Evolutionary conservation across 2,888 invertebrate species (phyloP), one percentile per base, ranked within the genome.

Genomic region (Acanthococcus lagerstroemiae): DNA sequence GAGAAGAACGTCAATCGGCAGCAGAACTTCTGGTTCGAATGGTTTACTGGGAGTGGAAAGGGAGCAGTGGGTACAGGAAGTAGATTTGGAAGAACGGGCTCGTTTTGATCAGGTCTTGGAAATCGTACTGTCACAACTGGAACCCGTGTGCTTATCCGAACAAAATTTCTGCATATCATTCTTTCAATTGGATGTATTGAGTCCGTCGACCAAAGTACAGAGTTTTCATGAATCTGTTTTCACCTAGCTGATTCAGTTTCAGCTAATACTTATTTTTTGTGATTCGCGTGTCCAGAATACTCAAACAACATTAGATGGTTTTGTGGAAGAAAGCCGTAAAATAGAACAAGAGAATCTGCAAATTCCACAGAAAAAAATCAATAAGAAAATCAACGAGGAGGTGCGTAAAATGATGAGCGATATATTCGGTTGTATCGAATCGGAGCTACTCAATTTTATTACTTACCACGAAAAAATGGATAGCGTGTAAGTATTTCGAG

Each of bases 101-200:
- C 77, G 79, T 54, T 83, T 81, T 71, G 86, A 87, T 74, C 80
- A 86, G 68, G 80, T 90, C 58, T 79, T 93, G 67, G 91, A 93
- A 75, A 84, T 88, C 76, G 89, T 95, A 61, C 80, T 99, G 67
- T 87, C 87, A 17, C 87, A 93, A 74, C 80, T 96, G 69, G 94
- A 95, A 75, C 89, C 90, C 3, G 85, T 94, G 65, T 95, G 95
- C 74, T 81, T 95, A 70, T 88, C 90, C 24, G 97, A 97, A 76
- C 95, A 96, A 78, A 88, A 92, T 71, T 97, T 97, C 78, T 95
- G 95, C 75, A 85, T 90, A 19, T 82, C 84, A 68, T 97, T 96
- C 79, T 93, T 97, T 76, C 89, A 90, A 76, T 80, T 93, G 72
- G 87, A 87, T 73, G 81, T 69, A 5, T 81, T 70, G 67, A 82